Percentiles rank a stretch among this genome's conserved stretches.
These are phyloP conservation scores for Galerucella calmariensis DNA, from an alignment of 2,888 invertebrate genomes.

Conservation along the genomic window DNA sequence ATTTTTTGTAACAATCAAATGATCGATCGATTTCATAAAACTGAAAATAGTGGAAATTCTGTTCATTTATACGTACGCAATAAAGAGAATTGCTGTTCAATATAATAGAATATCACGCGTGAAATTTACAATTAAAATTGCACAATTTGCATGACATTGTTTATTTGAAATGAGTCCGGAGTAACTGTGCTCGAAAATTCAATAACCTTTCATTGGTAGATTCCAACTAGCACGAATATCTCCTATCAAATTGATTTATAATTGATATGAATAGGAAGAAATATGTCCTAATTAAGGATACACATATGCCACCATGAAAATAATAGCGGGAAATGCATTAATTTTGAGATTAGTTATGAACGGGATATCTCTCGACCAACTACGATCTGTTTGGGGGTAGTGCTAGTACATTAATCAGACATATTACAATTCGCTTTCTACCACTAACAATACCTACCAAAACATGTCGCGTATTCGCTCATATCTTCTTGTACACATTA, in stretches of 20 bases:
- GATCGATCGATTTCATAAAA: too few species aligned
- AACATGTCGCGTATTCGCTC: constrained; percentile 43
- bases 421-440: constrained; percentile 47
- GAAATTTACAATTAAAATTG: constrained; percentile 3
- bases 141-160: constrained; percentile 3
- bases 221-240: constrained; percentile 20
- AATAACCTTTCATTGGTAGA: constrained; percentile 4
- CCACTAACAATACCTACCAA: constrained; percentile 47
- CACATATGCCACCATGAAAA: constrained; percentile 39
- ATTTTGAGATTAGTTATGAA: constrained; percentile 47
- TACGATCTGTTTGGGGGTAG: constrained; percentile 45
- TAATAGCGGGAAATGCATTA: constrained; percentile 46
- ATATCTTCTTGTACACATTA: constrained; percentile 36
- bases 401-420: constrained; percentile 48
- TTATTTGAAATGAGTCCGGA: background rate
- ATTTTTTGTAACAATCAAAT: too few species aligned
- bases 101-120: background rate
- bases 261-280: constrained; percentile 35
- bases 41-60: background rate
- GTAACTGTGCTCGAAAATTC: background rate
- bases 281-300: constrained; percentile 44
- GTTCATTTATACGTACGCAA: background rate
- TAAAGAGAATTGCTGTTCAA: background rate
- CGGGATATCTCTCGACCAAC: constrained; percentile 42
- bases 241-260: constrained; percentile 34